These are phyloP conservation scores for Balaeniceps rex DNA, from an alignment of 2,113 vertebrate species.

Conservation along the genomic window DNA sequence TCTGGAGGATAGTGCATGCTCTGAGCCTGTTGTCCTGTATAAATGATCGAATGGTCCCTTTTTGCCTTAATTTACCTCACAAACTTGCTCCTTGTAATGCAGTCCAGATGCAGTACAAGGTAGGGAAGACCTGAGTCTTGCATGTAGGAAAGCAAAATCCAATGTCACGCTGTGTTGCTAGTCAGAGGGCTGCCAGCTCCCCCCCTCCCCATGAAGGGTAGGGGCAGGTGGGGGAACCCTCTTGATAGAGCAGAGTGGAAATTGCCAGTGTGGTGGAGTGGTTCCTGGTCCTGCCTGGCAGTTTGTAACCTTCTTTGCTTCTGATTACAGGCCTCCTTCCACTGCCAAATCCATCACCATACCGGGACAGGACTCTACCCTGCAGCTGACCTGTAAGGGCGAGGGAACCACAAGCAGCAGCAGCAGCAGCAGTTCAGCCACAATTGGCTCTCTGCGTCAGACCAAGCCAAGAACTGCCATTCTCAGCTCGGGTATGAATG, in stretches of 20 bases:
- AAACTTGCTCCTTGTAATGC: not conserved
- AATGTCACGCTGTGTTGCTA: fast-evolving
- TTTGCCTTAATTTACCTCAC: not conserved
- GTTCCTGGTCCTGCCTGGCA: not conserved
- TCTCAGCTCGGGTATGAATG: constrained; percentile 83
- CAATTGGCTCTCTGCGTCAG: constrained; percentile 71
- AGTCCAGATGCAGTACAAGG: not conserved
- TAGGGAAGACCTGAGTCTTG: not conserved
- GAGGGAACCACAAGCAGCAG: constrained; percentile 80
- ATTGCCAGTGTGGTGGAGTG: fast-evolving
- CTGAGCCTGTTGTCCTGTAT: not conserved
- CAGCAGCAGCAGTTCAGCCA: constrained; percentile 56
- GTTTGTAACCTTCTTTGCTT: not conserved
- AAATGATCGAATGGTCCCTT: not conserved
- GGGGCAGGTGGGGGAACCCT: not conserved
- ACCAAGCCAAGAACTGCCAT: constrained; percentile 82
- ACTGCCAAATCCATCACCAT: constrained; percentile 92
- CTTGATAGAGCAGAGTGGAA: not conserved
- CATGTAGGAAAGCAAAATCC: not conserved
- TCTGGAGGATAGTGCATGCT: not conserved
- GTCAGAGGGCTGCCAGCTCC: not conserved
- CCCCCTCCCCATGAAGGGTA: not conserved
- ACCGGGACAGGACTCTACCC: constrained; percentile 86
- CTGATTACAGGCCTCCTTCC: constrained; percentile 73
- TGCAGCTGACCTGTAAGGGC: constrained; percentile 96